These are phyloP conservation scores for Temnothorax rugatulus DNA, from an alignment of 2,888 invertebrate species.

Conservation along the genomic window DNA sequence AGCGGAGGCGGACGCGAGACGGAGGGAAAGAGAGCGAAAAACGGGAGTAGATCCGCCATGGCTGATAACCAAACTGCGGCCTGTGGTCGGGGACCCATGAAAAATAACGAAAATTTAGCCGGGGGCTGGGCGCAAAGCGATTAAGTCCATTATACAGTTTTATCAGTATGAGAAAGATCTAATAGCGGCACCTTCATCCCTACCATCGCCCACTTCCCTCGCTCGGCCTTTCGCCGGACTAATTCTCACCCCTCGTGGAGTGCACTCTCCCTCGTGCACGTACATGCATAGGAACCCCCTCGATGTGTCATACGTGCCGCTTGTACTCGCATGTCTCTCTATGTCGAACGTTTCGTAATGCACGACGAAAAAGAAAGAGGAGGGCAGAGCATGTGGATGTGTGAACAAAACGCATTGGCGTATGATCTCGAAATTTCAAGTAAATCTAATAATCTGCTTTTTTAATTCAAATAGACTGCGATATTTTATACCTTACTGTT, in stretches of 20 bases:
- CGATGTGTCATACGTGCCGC: slow-evolving; percentile 84
- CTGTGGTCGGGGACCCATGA: slow-evolving; percentile 81
- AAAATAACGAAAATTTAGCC: slow-evolving; percentile 85
- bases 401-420: slow-evolving; percentile 48
- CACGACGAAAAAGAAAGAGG: slow-evolving; percentile 37
- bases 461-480: not conserved
- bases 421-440: not conserved
- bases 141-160: slow-evolving; percentile 85
- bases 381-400: slow-evolving; percentile 21
- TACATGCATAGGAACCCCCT: slow-evolving; percentile 55
- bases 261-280: slow-evolving; percentile 69
- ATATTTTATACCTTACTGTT: not conserved
- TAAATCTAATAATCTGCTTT: not conserved
- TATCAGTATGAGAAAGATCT: slow-evolving; percentile 86
- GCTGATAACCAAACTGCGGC: slow-evolving; percentile 76
- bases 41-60: slow-evolving; percentile 79
- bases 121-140: slow-evolving; percentile 82
- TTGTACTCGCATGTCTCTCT: slow-evolving; percentile 74
- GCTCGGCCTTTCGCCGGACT: slow-evolving; percentile 74
- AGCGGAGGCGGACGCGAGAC: slow-evolving; percentile 40
- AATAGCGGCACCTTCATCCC: slow-evolving; percentile 76
- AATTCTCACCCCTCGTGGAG: slow-evolving; percentile 73
- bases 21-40: slow-evolving; percentile 71
- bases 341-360: slow-evolving; percentile 48
- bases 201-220: slow-evolving; percentile 59